Base-by-base conservation (phyloP, 2,797 vertebrate species). In the Cyprinodon diabolis region DNA sequence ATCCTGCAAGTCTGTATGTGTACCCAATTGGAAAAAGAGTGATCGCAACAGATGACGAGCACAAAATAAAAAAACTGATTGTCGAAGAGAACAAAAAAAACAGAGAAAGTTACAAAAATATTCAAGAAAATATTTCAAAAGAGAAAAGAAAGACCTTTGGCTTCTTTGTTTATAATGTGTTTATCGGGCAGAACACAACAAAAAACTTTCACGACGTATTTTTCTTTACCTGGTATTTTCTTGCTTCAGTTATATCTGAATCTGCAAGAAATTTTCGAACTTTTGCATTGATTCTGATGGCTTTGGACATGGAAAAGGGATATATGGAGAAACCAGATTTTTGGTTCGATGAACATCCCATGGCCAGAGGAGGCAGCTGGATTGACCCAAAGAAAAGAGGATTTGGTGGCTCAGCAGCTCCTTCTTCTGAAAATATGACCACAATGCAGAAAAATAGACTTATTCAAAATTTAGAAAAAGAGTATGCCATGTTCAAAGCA, bases 201-300 rank as follows among this genome's bases (percentile, higher is more conserved):
- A 60, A 60, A 66, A 15, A 6, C 0, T 0, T 12, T 0, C 4
- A 0, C 11, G 9, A 23, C 0, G 14, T 0, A 1, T 37, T 78
- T 43, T 85, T 77, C 81, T 49, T 4, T 14, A 72, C 52, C 21
- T 74, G 80, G 0, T 86, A 82, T 65, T 86, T 90, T 1, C 30
- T 83, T 0, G 83, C 86, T 68, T 48, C 89, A 1, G n/a, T 83
- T 21, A 84, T 90, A 19, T 25, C 52, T 1, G 89, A 92, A 76
- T 92, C 89, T 19, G 51, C n/a, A 0, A 75, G 88, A 83, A 91
- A 92, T 21, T 86, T 88, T 35, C 71, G 86, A 0, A 88, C 88
- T 2, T 91, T 91, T 25, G 56, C 84, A 2, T 35, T 80, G 57
- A 7, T 3, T 25, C 77, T 85, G 0, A 88, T 90, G 78, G 84